Evolutionary conservation across 2,888 invertebrate genomes (phyloP), one percentile per base, ranked within the genome.

Genomic region (Napeogenes inachia): DNA sequence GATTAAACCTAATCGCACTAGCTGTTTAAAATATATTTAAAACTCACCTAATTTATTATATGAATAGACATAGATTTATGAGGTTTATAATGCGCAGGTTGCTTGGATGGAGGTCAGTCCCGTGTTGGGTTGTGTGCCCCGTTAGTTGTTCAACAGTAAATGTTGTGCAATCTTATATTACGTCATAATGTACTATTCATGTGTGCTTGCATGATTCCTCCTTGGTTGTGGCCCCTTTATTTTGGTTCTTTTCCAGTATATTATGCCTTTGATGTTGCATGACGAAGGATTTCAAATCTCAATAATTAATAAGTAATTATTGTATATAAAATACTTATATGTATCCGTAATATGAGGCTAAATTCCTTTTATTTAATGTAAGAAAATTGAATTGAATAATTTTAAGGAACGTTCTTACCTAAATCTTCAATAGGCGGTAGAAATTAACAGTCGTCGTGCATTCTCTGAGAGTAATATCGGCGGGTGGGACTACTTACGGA

Each of bases 401-500:
- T 3, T 12, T 10, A 10, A 42, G 5, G 2, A 42, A 42, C 47
- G 42, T 4, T 61, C 10, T 13, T 32, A 35, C 32, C 33, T 45
- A 56, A 55, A 50, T 45, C 8, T 54, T 45, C 12, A 59, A 53
- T 79, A 96, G 95, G 97, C 97, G 13, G 97, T 97, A 57, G 97
- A 98, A 88, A 92, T 96, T 63, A 97, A 97, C 84, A 96, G 97
- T 73, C 93, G 96, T 13, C 93, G 97, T 32, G 92, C 97, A 45
- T 96, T 98, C 74, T 95, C 95, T 45, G 98, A 98, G 82, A 97
- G 95, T 67, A 96, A 95, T 82, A 98, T 99, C 71, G 98, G 98
- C 64, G 98, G 98, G 0, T 97, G 98, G 91, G 96, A 96, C 85
- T 98, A 98, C 80, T 89, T 99, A 57, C 93, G 97, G 68, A 99